These are phyloP conservation scores for Trichacis sp. DNA, from an alignment of 2,888 invertebrate genomes.

Conservation along the genomic window DNA sequence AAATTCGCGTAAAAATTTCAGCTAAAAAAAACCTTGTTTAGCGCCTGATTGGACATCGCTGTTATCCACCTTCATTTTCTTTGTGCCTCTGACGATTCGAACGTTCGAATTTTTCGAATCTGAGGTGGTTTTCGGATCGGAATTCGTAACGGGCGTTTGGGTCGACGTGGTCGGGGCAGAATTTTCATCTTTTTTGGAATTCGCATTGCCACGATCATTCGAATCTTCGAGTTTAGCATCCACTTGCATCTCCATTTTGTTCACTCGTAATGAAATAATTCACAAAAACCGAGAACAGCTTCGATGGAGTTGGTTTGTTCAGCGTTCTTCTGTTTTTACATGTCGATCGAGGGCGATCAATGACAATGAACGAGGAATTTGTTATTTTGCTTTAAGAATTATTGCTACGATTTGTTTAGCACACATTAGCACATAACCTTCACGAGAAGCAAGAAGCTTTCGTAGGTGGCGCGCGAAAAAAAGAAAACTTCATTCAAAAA, in stretches of 20 bases:
- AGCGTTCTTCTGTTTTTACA: not conserved
- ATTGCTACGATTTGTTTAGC: too few species aligned
- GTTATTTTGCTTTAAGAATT: too few species aligned
- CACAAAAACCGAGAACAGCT: not conserved
- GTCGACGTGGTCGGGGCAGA: constrained; percentile 7
- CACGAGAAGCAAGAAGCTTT: too few species aligned
- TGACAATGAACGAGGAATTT: too few species aligned
- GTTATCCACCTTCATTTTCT: constrained; percentile 59
- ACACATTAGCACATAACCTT: too few species aligned
- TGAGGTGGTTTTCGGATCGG: constrained; percentile 7
- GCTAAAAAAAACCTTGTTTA: constrained; percentile 58
- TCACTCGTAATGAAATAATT: not conserved
- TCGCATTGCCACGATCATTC: not conserved
- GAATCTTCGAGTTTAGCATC: not conserved
- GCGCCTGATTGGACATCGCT: constrained; percentile 52
- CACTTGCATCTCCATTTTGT: not conserved
- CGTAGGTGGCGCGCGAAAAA: too few species aligned
- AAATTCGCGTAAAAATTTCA: too few species aligned
- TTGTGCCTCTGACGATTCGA: constrained; percentile 60
- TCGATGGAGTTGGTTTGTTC: not conserved
- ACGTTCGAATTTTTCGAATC: constrained; percentile 39
- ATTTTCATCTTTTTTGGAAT: constrained; percentile 19
- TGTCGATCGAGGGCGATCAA: too few species aligned
- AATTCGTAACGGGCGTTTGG: not conserved
- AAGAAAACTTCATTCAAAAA: too few species aligned